phyloP scores from a whole-genome alignment of 2,888 invertebrate species.

The Drosophila buzzatii region DNA sequence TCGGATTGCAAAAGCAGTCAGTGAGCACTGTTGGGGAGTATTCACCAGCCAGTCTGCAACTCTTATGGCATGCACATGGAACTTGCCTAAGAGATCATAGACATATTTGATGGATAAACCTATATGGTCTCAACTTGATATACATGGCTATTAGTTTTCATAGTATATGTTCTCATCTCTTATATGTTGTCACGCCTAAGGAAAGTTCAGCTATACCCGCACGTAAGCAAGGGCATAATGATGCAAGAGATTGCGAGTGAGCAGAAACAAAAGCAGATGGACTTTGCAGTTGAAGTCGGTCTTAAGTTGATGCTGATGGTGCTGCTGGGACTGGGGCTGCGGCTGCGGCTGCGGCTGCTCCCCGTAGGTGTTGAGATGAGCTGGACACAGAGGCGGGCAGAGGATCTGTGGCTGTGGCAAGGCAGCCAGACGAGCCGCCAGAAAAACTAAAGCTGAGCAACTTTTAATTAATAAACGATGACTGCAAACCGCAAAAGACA shows the following conservation, averaged over 20 bases:
- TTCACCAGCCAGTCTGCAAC: no score
- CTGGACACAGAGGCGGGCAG: slow-evolving; percentile 26
- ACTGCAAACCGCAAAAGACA: slow-evolving; percentile 32
- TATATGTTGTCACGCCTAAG: neutral
- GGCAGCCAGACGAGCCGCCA: slow-evolving; percentile 14
- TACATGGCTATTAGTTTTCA: neutral
- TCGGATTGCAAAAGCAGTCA: no score
- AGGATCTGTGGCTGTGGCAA: neutral
- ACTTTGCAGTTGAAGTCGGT: slow-evolving; percentile 25
- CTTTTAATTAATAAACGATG: slow-evolving; percentile 73
- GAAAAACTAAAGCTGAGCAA: slow-evolving; percentile 37
- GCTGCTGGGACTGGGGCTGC: neutral
- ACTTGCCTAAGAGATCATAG: no score
- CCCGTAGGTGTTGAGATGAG: slow-evolving; percentile 65
- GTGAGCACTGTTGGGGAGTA: no score
- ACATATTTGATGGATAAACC: no score
- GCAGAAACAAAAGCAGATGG: slow-evolving; percentile 20
- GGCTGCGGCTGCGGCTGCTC: neutral
- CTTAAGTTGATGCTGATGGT: slow-evolving; percentile 1
- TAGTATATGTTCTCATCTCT: neutral
- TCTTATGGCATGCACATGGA: no score
- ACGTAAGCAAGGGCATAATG: slow-evolving; percentile 24
- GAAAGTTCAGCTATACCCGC: neutral
- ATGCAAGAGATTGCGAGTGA: slow-evolving; percentile 25
- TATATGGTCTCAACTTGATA: neutral